Percentiles rank a stretch among this genome's conserved stretches.
These are phyloP conservation scores for Eustalomyia histrio DNA, from an alignment of 2,888 invertebrate genomes.

Conservation along the genomic window DNA sequence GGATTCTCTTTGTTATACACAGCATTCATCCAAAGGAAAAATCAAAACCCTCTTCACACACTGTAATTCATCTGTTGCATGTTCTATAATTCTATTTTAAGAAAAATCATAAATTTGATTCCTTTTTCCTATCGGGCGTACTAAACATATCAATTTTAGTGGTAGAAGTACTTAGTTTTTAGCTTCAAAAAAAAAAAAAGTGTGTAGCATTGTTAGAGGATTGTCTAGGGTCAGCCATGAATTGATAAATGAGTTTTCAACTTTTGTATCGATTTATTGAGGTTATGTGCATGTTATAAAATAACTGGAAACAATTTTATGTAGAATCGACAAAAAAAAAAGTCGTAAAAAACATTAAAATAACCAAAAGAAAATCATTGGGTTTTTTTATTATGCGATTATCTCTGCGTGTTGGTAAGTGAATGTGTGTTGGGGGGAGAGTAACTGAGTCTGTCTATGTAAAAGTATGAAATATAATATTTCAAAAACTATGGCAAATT, in stretches of 20 bases:
- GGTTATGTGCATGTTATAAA: conserved; percentile 63
- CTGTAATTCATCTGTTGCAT: too few species aligned
- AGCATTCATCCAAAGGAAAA: too few species aligned
- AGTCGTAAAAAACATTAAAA: conserved; percentile 18
- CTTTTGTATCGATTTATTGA: conserved; percentile 66
- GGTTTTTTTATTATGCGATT: conserved; percentile 51
- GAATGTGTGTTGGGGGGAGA: conserved; percentile 20
- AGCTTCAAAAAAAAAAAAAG: background rate
- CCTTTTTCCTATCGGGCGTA: too few species aligned
- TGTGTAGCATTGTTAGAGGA: conserved; percentile 46
- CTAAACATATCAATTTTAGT: too few species aligned
- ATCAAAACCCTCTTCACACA: too few species aligned
- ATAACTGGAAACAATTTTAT: conserved; percentile 54
- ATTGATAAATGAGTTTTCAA: conserved; percentile 65
- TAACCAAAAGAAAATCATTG: conserved; percentile 46
- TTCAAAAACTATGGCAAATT: conserved; percentile 66
- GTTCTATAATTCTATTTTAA: too few species aligned
- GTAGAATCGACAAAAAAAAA: conserved; percentile 21
- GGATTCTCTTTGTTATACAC: too few species aligned
- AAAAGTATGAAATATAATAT: conserved; percentile 52
- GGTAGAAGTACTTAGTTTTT: background rate
- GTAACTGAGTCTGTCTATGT: background rate
- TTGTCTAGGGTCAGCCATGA: conserved; percentile 64
- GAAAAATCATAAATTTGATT: too few species aligned
- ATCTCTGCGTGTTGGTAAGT: conserved; percentile 25